Percentiles rank a stretch among this genome's conserved stretches.
These are phyloP conservation scores for Ophraella communa DNA, from an alignment of 2,888 invertebrate genomes.

Conservation along the genomic window DNA sequence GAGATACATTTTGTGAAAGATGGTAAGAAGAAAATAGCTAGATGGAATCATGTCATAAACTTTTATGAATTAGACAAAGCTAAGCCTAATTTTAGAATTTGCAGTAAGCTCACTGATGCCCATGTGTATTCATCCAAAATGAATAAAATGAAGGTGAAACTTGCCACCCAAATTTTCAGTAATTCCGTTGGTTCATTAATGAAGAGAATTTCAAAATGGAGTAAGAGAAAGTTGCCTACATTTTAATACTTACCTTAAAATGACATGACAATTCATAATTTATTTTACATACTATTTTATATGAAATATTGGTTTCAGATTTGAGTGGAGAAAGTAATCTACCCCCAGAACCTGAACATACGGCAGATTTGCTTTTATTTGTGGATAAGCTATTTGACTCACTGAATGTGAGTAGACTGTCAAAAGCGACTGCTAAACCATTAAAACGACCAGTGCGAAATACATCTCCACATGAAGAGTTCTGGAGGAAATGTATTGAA, in stretches of 20 bases:
- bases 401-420: constrained; percentile 19
- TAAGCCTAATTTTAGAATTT: constrained; percentile 14
- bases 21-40: constrained; percentile 2
- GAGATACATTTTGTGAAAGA: constrained; percentile 6
- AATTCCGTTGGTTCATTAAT: constrained; percentile 30
- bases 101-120: constrained; percentile 31
- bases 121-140: constrained; percentile 34
- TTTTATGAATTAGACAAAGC: constrained; percentile 15
- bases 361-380: constrained; percentile 34
- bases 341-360: constrained; percentile 24
- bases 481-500: constrained; percentile 29
- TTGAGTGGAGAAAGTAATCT: constrained; percentile 16
- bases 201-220: constrained; percentile 31
- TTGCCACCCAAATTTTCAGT: constrained; percentile 38
- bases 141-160: constrained; percentile 36
- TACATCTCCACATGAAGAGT: constrained; percentile 28
- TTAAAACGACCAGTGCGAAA: constrained; percentile 23
- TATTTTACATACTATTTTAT: background rate
- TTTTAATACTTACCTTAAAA: background rate
- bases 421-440: constrained; percentile 24
- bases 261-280: too few species aligned
- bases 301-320: constrained; percentile 22
- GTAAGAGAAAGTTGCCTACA: constrained; percentile 22
- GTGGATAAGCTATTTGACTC: constrained; percentile 34
- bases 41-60: constrained; percentile 16